A percentile compares a stretch with the other conserved stretches of the same genome.
Evolutionary conservation across 92 coral and sea anemone genomes (phyloP).

Genomic region (Parazoanthus swiftii): DNA sequence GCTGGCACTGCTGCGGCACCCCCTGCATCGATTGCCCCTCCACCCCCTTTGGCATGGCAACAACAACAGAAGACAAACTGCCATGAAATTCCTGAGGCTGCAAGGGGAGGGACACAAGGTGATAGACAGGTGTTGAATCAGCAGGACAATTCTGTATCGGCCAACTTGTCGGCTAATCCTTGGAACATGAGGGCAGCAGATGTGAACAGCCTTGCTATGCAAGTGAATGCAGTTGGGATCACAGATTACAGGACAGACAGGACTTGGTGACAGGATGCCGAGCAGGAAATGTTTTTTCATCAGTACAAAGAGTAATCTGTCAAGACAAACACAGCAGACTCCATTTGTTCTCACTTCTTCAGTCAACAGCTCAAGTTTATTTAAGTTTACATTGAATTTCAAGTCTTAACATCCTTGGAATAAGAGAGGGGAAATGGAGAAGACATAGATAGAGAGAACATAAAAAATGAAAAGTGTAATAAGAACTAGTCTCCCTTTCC

Average conservation of each 20-base stretch:
- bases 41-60: conserved; percentile 95
- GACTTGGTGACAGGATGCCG: conserved; percentile 18
- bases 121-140: not conserved
- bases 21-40: conserved; percentile 77
- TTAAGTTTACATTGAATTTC: not conserved
- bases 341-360: not conserved
- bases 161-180: not conserved
- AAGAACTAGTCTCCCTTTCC: too few species aligned
- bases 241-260: not conserved
- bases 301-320: not conserved
- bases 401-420: not conserved
- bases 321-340: not conserved
- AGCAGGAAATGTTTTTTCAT: not conserved
- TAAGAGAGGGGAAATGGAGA: too few species aligned
- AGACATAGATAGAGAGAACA: too few species aligned
- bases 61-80: conserved; percentile 34
- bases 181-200: not conserved
- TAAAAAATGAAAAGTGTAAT: too few species aligned
- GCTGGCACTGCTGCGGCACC: conserved; percentile 90
- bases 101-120: not conserved
- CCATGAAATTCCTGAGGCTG: not conserved
- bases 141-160: not conserved
- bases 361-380: not conserved
- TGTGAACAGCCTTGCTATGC: not conserved
- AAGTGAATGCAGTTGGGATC: conserved; percentile 13